A percentile compares a stretch with the other conserved stretches of the same genome.
Conservation (phyloP, 2,797 vertebrate species). For the Platyrinchus mystaceus region DNA sequence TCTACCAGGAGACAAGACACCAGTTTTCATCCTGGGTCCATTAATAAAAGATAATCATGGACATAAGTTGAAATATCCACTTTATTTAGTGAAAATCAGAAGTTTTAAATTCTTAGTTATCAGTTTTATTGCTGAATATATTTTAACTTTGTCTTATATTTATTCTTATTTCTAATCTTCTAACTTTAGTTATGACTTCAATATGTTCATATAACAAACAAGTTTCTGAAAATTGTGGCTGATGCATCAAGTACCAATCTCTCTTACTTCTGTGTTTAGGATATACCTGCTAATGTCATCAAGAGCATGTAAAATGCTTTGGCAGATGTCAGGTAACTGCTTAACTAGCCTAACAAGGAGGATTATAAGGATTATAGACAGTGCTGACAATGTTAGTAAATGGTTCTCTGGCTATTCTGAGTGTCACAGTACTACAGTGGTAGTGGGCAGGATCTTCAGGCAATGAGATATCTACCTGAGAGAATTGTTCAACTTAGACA, state of each 20-base stretch:
- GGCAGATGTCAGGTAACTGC: not conserved
- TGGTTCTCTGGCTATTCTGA: not conserved
- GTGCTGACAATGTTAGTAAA: not conserved
- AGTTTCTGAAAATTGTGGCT: not conserved
- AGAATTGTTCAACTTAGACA: not conserved
- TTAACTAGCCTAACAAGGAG: not conserved
- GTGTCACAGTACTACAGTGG: not conserved
- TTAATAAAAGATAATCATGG: not conserved
- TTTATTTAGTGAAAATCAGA: not conserved
- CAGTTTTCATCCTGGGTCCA: not conserved
- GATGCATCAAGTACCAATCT: not conserved
- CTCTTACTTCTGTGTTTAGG: not conserved
- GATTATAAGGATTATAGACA: not conserved
- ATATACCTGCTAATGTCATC: not conserved
- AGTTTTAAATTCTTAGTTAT: not conserved
- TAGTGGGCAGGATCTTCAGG: not conserved
- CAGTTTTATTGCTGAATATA: not conserved
- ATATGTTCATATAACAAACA: not conserved
- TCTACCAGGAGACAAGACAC: not conserved
- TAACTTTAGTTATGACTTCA: not conserved
- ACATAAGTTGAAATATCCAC: not conserved
- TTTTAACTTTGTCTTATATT: not conserved
- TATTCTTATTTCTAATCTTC: not conserved
- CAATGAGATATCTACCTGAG: not conserved
- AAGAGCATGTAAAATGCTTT: not conserved